Evolutionary conservation across 2,888 invertebrate species (phyloP).

Genomic region (Megamerina dolium): DNA sequence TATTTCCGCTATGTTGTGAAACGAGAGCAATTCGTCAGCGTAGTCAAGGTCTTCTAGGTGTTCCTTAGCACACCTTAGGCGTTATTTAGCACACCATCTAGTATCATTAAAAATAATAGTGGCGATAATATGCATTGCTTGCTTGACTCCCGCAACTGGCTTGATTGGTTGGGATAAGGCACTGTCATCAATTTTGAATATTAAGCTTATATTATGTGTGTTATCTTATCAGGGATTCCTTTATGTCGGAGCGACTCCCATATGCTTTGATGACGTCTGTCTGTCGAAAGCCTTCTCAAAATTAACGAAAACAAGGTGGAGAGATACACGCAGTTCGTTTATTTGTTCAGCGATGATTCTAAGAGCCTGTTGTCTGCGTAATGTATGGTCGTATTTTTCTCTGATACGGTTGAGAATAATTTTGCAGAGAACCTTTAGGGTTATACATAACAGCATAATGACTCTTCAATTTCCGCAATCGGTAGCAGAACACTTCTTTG

Average conservation of each 20-base stretch:
- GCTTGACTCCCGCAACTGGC: background rate
- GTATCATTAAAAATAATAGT: background rate
- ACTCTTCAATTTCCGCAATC: background rate
- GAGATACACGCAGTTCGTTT: background rate
- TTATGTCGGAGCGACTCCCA: background rate
- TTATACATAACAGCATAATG: background rate
- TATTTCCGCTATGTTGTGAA: too few relatives aligned
- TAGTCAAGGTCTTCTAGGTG: conserved; percentile 1
- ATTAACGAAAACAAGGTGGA: background rate
- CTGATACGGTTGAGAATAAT: background rate
- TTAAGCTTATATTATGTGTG: too few relatives aligned
- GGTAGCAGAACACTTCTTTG: background rate
- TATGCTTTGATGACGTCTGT: background rate
- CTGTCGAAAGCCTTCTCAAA: conserved; percentile 1
- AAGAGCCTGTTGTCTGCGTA: conserved; percentile 3
- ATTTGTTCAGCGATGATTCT: background rate
- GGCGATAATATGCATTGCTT: background rate
- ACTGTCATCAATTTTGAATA: background rate
- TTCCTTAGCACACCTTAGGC: too few relatives aligned
- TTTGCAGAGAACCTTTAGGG: background rate
- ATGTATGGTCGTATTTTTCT: background rate
- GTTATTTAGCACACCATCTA: background rate
- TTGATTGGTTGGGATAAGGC: background rate
- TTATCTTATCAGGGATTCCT: conserved; percentile 1
- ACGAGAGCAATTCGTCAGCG: background rate